Percentiles rank a stretch among this genome's conserved stretches.
Conservation (phyloP, 2,797 vertebrate genomes). For the Malacoctenus gilli region DNA sequence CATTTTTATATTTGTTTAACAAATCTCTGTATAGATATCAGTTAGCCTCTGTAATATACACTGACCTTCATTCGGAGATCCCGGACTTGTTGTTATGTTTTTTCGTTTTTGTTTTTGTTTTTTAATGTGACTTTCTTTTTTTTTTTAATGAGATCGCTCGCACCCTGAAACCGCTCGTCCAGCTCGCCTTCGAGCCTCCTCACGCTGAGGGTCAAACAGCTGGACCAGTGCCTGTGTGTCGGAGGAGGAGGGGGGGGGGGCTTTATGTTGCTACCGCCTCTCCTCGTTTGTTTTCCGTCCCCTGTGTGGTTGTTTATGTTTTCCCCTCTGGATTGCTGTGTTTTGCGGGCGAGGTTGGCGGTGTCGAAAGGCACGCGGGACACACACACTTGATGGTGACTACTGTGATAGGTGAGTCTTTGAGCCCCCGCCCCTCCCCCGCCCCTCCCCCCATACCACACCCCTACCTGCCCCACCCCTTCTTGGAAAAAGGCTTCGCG, state of each 20-base stretch:
- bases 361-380: conserved; percentile 29
- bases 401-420: conserved; percentile 48
- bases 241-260: too few relatives aligned
- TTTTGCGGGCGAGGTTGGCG: conserved; percentile 38
- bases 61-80: too few relatives aligned
- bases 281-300: conserved; percentile 36
- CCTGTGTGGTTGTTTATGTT: conserved; percentile 19
- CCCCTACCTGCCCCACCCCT: too few relatives aligned
- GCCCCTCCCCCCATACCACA: too few relatives aligned
- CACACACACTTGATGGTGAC: conserved; percentile 29
- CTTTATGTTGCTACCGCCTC: conserved; percentile 62
- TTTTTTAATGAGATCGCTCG: conserved; percentile 38
- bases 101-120: conserved; percentile 75
- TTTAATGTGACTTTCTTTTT: conserved; percentile 48
- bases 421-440: too few relatives aligned
- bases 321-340: conserved; percentile 32
- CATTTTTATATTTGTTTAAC: conserved; percentile 87
- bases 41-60: conserved; percentile 79
- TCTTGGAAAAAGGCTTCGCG: too few relatives aligned
- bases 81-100: too few relatives aligned
- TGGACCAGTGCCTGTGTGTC: conserved; percentile 65
- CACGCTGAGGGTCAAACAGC: conserved; percentile 42
- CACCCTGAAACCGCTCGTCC: conserved; percentile 62
- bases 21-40: conserved; percentile 79
- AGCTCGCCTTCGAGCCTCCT: conserved; percentile 52